Percentiles rank a stretch among this genome's conserved stretches.
Conservation (phyloP, 2,888 invertebrate species). For the Zele albiditarsus region DNA sequence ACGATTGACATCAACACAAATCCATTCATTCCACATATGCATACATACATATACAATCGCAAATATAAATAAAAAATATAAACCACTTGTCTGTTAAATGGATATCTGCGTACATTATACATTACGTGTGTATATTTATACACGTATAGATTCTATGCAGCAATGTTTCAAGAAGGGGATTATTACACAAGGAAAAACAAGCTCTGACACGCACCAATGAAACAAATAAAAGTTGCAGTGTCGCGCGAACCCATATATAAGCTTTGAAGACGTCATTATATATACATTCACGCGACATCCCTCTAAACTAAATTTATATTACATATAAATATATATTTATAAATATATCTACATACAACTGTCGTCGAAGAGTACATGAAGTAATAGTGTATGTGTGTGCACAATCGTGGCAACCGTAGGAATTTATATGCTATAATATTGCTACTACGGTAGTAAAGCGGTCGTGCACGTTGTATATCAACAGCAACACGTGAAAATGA, state of each 20-base stretch:
- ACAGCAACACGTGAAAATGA: neutral
- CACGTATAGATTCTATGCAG: neutral
- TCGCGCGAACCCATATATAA: constrained; percentile 56
- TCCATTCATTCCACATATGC: neutral
- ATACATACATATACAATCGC: neutral
- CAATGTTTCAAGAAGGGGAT: neutral
- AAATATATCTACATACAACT: neutral
- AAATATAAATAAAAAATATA: neutral
- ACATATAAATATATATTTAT: neutral
- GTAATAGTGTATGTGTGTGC: neutral
- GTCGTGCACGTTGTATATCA: neutral
- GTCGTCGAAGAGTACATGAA: neutral
- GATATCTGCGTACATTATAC: neutral
- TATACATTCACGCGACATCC: constrained; percentile 61
- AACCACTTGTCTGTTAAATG: neutral
- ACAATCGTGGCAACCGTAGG: constrained; percentile 7
- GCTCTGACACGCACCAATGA: neutral
- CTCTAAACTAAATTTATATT: constrained; percentile 53
- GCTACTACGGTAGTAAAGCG: constrained; percentile 25
- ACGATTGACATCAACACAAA: constrained; percentile 8
- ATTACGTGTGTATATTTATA: neutral
- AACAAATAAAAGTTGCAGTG: neutral
- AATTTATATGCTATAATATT: constrained; percentile 20
- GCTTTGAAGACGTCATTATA: constrained; percentile 62
- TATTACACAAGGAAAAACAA: constrained; percentile 2